phyloP scores from a whole-genome alignment of 1,140 invertebrate species.

The Drosophila kohkoa region DNA sequence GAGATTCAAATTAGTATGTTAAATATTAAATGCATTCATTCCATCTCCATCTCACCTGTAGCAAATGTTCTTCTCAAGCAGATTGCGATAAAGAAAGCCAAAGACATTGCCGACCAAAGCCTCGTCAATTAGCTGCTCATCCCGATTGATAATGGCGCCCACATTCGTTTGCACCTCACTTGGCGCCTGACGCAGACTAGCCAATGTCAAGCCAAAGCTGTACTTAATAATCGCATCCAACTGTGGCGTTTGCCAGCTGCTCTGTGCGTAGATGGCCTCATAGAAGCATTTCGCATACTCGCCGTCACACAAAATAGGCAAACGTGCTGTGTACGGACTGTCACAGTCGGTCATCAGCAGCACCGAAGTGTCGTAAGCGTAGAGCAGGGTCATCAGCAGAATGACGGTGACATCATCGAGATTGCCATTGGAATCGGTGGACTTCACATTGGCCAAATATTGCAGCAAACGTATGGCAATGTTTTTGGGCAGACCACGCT shows the following conservation, averaged over 20 bases:
- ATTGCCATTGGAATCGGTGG: slow-evolving; percentile 86
- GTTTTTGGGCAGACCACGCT: slow-evolving; percentile 90
- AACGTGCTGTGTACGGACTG: slow-evolving; percentile 89
- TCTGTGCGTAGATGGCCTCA: slow-evolving; percentile 77
- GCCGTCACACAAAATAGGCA: slow-evolving; percentile 90
- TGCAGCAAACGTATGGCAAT: slow-evolving; percentile 86
- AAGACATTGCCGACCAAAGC: slow-evolving; percentile 94
- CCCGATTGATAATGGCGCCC: slow-evolving; percentile 88
- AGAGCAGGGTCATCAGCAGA: slow-evolving; percentile 93
- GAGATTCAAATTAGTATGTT: too few relatives aligned
- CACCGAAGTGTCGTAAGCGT: slow-evolving; percentile 93
- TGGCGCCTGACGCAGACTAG: slow-evolving; percentile 88
- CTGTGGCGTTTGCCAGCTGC: slow-evolving; percentile 88
- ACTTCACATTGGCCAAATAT: slow-evolving; percentile 84
- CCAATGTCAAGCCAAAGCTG: slow-evolving; percentile 92
- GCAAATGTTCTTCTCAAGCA: slow-evolving; percentile 90
- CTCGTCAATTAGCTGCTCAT: slow-evolving; percentile 90
- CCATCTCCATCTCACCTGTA: slow-evolving; percentile 87
- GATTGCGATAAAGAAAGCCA: slow-evolving; percentile 89
- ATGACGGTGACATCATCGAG: slow-evolving; percentile 92
- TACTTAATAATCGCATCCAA: slow-evolving; percentile 91
- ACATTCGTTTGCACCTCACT: slow-evolving; percentile 61
- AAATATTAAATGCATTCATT: too few relatives aligned
- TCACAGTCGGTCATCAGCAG: slow-evolving; percentile 88
- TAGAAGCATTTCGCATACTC: slow-evolving; percentile 88